These are phyloP conservation scores for Tetheella fluctuosa DNA, from an alignment of 2,888 invertebrate species.

Conservation along the genomic window DNA sequence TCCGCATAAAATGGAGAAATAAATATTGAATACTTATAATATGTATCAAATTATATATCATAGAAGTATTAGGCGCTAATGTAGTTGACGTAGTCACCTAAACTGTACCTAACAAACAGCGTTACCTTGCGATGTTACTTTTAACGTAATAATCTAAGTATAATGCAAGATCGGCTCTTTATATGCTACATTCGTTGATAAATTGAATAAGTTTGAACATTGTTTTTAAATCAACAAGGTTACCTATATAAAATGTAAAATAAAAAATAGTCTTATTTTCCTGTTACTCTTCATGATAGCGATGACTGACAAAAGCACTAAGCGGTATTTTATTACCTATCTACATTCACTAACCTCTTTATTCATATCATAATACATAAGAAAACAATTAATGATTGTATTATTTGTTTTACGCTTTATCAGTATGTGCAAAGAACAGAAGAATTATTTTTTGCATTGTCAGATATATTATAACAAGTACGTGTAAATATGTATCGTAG, in stretches of 20 bases:
- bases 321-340: background rate
- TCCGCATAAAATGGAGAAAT: slow-evolving; percentile 25
- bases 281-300: background rate
- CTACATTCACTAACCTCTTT: slow-evolving; percentile 25
- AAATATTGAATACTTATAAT: too few species aligned
- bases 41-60: background rate
- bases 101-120: background rate
- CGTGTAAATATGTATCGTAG: slow-evolving; percentile 22
- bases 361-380: slow-evolving; percentile 31
- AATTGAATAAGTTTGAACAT: too few species aligned
- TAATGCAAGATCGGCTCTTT: too few species aligned
- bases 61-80: too few species aligned
- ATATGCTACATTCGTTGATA: too few species aligned
- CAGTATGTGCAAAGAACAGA: slow-evolving; percentile 24
- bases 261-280: background rate
- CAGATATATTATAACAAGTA: slow-evolving; percentile 7
- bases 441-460: slow-evolving; percentile 29
- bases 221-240: too few species aligned
- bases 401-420: slow-evolving; percentile 44
- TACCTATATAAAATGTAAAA: background rate
- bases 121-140: too few species aligned
- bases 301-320: background rate
- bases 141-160: too few species aligned
- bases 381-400: slow-evolving; percentile 39
- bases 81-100: background rate